phyloP scores from a whole-genome alignment of 2,888 invertebrate species.

The Boloria euphrosyne region DNA sequence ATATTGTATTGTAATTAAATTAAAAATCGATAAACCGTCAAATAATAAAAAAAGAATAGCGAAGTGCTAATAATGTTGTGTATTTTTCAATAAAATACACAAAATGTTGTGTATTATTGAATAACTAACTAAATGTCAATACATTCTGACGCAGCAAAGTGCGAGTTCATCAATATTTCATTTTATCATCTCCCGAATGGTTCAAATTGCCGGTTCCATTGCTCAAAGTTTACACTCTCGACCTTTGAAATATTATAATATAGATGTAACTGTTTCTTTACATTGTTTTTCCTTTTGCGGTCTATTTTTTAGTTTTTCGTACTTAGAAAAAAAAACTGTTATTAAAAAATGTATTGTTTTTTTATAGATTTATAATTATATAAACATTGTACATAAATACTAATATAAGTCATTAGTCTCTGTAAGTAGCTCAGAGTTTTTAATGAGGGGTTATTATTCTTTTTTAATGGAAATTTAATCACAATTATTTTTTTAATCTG shows the following conservation, averaged over 20 bases:
- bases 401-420: no score
- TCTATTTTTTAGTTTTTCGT: no score
- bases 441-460: no score
- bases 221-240: constrained; percentile 7
- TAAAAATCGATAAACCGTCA: no score
- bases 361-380: no score
- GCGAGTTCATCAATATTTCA: background rate
- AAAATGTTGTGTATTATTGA: background rate
- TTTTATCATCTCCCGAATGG: background rate
- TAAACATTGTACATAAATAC: no score
- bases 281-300: background rate
- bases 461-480: no score
- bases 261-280: background rate
- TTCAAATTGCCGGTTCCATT: background rate
- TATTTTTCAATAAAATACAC: background rate
- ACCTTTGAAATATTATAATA: background rate
- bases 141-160: background rate
- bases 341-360: no score
- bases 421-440: no score
- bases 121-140: background rate
- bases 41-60: background rate
- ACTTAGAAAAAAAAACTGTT: no score
- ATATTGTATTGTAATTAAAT: no score
- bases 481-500: no score
- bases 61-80: background rate